A percentile compares a stretch with the other conserved stretches of the same genome.
Conservation (phyloP, 2,113 vertebrate genomes). For the Pterocles orientalis region DNA sequence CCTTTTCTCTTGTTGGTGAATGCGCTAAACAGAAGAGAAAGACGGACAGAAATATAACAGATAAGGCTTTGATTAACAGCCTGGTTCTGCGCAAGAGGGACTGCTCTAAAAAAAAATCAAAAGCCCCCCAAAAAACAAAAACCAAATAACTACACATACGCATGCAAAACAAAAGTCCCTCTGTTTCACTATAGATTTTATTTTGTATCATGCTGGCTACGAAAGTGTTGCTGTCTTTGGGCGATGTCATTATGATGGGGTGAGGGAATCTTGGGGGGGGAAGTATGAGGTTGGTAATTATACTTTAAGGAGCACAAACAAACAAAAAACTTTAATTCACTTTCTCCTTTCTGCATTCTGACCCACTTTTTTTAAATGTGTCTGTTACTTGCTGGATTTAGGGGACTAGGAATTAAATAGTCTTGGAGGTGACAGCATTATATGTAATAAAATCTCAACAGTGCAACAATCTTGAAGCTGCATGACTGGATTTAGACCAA, state of each 20-base stretch:
- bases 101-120: not conserved
- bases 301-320: conserved; percentile 12
- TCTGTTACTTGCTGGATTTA: not conserved
- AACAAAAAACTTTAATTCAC: conserved; percentile 12
- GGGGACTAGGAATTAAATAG: conserved; percentile 10
- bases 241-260: not conserved
- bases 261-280: not conserved
- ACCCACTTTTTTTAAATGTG: not conserved
- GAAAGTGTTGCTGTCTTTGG: not conserved
- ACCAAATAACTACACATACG: not conserved
- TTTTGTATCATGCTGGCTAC: not conserved
- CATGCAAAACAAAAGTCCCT: not conserved
- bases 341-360: not conserved
- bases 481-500: conserved; percentile 47
- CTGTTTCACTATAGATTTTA: conserved; percentile 11
- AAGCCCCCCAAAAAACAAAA: not conserved
- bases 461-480: conserved; percentile 27
- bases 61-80: conserved; percentile 83
- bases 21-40: conserved; percentile 82
- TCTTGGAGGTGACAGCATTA: conserved; percentile 30
- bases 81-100: conserved; percentile 68
- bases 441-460: conserved; percentile 44
- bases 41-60: conserved; percentile 83
- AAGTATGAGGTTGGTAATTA: not conserved
- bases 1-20: conserved; percentile 85